Conservation (phyloP, 1,140 invertebrate genomes). For the Drosophila quadrilineata region DNA sequence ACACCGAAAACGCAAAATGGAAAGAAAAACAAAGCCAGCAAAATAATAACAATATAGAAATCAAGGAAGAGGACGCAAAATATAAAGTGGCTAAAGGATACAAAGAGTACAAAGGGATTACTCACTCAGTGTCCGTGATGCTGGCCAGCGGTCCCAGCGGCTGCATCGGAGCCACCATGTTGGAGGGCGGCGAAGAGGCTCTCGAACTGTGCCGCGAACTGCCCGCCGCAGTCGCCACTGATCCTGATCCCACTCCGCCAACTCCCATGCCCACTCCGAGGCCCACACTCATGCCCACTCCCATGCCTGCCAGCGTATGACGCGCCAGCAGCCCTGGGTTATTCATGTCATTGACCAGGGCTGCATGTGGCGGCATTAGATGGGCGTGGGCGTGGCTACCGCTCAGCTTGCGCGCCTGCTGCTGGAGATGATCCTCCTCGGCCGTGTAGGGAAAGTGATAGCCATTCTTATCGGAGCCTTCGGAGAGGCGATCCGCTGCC, state of each 20-base stretch:
- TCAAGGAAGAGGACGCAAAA: conserved; percentile 1
- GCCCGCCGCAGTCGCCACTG: too few species aligned
- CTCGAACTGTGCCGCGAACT: conserved; percentile 79
- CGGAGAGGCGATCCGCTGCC: conserved; percentile 85
- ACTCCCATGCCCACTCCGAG: conserved; percentile 30
- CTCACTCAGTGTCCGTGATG: conserved; percentile 85
- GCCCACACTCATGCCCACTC: neutral
- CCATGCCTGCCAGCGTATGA: conserved; percentile 78
- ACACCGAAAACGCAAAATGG: conserved; percentile 4
- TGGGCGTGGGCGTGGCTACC: too few species aligned
- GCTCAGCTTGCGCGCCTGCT: conserved; percentile 82
- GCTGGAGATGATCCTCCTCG: conserved; percentile 83
- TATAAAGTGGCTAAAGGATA: neutral
- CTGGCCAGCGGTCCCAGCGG: conserved; percentile 84
- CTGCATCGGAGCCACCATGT: conserved; percentile 81
- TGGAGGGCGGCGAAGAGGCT: conserved; percentile 70
- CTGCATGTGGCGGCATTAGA: conserved; percentile 44
- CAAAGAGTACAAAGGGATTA: conserved; percentile 21
- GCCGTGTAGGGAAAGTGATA: conserved; percentile 89
- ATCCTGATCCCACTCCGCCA: neutral
- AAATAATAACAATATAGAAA: neutral
- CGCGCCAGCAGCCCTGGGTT: conserved; percentile 81
- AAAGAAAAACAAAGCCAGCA: conserved; percentile 17
- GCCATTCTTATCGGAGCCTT: conserved; percentile 89
- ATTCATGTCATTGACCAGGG: conserved; percentile 82